Percentiles rank a stretch among this genome's conserved stretches.
These are phyloP conservation scores for Disparrhopalites patrizii DNA, from an alignment of 2,888 invertebrate genomes.

Conservation along the genomic window DNA sequence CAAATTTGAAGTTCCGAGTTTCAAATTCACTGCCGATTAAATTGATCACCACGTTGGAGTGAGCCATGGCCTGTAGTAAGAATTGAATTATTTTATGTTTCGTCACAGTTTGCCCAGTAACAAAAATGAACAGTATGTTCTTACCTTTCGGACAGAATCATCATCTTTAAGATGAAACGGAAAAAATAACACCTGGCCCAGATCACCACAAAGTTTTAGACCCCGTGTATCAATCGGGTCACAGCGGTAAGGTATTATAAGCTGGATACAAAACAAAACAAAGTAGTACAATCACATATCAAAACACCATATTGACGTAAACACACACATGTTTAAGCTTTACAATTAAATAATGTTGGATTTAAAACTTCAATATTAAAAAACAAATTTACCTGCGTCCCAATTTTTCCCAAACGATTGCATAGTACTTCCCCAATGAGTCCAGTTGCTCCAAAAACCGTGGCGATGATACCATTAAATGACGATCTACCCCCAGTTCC, in stretches of 20 bases:
- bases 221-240: conserved; percentile 74
- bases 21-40: conserved; percentile 87
- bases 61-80: conserved; percentile 63
- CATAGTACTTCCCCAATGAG: conserved; percentile 83
- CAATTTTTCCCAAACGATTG: conserved; percentile 82
- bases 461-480: conserved; percentile 95
- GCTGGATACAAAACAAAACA: conserved; percentile 56
- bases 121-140: conserved; percentile 10
- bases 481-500: conserved; percentile 91
- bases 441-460: conserved; percentile 92
- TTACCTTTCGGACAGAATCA: conserved; percentile 67
- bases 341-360: neutral
- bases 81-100: neutral
- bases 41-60: conserved; percentile 97
- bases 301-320: neutral
- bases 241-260: conserved; percentile 88
- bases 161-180: conserved; percentile 81
- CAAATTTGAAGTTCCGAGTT: conserved; percentile 80
- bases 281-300: neutral
- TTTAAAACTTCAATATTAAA: neutral
- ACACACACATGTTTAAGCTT: neutral
- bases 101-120: neutral
- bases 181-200: conserved; percentile 90
- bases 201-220: conserved; percentile 82
- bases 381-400: conserved; percentile 63